phyloP scores from a whole-genome alignment of 2,888 invertebrate genomes.

The Agelastica alni region DNA sequence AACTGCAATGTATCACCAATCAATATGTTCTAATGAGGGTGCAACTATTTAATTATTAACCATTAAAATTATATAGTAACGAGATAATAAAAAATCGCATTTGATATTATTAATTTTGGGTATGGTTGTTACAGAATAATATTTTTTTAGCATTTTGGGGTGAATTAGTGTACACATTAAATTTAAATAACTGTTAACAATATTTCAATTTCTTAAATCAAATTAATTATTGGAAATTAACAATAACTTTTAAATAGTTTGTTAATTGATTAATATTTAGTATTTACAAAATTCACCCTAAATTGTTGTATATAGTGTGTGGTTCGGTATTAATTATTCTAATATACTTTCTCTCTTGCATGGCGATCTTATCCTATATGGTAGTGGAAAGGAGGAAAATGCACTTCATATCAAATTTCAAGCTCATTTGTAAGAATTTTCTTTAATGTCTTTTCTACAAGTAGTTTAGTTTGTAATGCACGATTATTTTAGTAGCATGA shows the following conservation, averaged over 20 bases:
- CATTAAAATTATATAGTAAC: not conserved
- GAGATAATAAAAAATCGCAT: constrained; percentile 3
- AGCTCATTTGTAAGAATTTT: constrained; percentile 66
- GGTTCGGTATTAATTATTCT: constrained; percentile 51
- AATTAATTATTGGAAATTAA: not conserved
- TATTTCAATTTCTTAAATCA: not conserved
- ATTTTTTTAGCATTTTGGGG: constrained; percentile 1
- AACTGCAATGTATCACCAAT: too few relatives aligned
- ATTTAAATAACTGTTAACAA: too few relatives aligned
- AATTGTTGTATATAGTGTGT: constrained; percentile 32
- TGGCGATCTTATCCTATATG: constrained; percentile 60
- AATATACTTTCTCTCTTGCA: constrained; percentile 63
- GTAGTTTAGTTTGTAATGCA: constrained; percentile 28
- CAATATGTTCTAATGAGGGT: too few relatives aligned
- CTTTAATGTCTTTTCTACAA: constrained; percentile 29
- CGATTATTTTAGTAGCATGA: constrained; percentile 29
- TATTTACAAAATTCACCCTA: constrained; percentile 17
- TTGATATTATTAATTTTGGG: constrained; percentile 6
- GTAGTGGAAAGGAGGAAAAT: constrained; percentile 70
- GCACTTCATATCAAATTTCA: constrained; percentile 69
- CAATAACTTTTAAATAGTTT: not conserved
- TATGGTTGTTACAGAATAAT: constrained; percentile 4
- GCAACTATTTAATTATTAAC: too few relatives aligned
- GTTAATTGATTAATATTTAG: not conserved
- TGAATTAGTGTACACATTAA: constrained; percentile 1